phyloP scores from a whole-genome alignment of 2,888 invertebrate genomes.

The Acanthopleura granulata region DNA sequence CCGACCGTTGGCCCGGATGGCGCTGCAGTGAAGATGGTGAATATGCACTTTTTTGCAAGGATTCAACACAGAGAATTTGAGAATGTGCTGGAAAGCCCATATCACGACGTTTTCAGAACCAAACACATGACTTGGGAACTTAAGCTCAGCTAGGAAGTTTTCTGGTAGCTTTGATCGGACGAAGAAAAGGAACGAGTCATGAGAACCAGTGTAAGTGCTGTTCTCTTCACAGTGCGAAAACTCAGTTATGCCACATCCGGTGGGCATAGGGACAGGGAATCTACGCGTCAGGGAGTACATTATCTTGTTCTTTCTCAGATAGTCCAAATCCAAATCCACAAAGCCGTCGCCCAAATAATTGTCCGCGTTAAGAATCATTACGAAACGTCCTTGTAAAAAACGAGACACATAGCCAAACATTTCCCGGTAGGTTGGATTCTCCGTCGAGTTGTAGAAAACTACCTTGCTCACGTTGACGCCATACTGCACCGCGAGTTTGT shows the following conservation, averaged over 20 bases:
- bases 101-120: not conserved
- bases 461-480: not conserved
- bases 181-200: not conserved
- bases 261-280: not conserved
- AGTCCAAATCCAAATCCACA: not conserved
- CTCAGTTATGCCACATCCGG: not conserved
- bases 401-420: not conserved
- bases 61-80: not conserved
- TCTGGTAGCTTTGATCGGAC: not conserved
- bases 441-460: not conserved
- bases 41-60: conserved; percentile 1
- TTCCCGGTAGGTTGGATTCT: not conserved
- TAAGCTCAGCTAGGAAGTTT: not conserved
- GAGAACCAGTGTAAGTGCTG: not conserved
- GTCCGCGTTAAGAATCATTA: not conserved
- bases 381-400: not conserved
- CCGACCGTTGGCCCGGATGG: not conserved
- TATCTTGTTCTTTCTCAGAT: not conserved
- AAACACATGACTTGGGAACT: not conserved
- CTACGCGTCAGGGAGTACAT: not conserved
- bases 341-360: not conserved
- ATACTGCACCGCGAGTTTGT: not conserved
- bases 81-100: not conserved
- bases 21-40: not conserved
- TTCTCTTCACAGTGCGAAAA: not conserved